A percentile compares a stretch with the other conserved stretches of the same genome.
phyloP scores from a whole-genome alignment of 2,888 invertebrate species.

The Rutpela maculata region DNA sequence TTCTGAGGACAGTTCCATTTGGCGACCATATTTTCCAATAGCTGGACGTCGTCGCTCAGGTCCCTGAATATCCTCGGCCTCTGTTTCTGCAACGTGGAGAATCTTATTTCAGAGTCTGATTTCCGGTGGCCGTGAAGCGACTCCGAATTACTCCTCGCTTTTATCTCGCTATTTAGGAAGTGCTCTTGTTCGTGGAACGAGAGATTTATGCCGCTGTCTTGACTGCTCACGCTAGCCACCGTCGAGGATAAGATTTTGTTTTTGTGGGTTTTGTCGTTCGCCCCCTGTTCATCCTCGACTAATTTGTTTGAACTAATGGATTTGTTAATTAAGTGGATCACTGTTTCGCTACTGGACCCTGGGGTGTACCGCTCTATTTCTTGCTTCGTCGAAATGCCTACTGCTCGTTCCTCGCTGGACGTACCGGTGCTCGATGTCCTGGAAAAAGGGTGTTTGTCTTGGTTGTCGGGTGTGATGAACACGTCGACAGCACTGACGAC shows the following conservation, averaged over 20 bases:
- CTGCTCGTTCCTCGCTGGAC: slow-evolving; percentile 63
- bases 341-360: slow-evolving; percentile 70
- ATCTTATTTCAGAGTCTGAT: slow-evolving; percentile 66
- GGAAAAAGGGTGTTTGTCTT: slow-evolving; percentile 67
- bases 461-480: slow-evolving; percentile 71
- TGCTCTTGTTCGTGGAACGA: slow-evolving; percentile 82
- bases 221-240: slow-evolving; percentile 83
- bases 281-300: slow-evolving; percentile 76
- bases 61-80: slow-evolving; percentile 64
- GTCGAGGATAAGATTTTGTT: slow-evolving; percentile 79
- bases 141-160: slow-evolving; percentile 69
- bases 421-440: slow-evolving; percentile 64
- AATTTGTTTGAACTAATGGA: slow-evolving; percentile 77
- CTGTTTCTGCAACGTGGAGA: slow-evolving; percentile 68
- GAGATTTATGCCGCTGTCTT: slow-evolving; percentile 87
- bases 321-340: slow-evolving; percentile 73
- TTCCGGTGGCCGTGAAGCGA: slow-evolving; percentile 65
- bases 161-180: slow-evolving; percentile 59
- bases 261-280: slow-evolving; percentile 70
- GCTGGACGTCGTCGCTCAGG: slow-evolving; percentile 60
- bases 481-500: slow-evolving; percentile 85
- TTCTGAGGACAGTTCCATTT: slow-evolving; percentile 86
- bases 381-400: slow-evolving; percentile 60
- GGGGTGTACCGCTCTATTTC: slow-evolving; percentile 64
- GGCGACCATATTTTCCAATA: slow-evolving; percentile 71